Base-by-base conservation (phyloP, 1,140 invertebrate genomes). In the Rhopalosiphum padi region DNA sequence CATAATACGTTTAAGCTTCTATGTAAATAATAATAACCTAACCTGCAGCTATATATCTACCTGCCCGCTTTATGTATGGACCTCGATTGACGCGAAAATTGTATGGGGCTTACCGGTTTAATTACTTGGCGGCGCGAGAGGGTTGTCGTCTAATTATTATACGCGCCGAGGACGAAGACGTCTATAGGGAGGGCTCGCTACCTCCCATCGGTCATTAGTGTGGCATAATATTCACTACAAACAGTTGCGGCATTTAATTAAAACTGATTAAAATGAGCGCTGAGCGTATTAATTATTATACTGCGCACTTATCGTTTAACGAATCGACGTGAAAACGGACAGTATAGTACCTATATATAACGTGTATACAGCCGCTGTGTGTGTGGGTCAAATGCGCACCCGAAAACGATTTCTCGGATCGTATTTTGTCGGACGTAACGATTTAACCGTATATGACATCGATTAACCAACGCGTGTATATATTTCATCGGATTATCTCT, bases 201-300 rank as follows among this genome's bases (percentile, higher is more conserved):
- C 48, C n/a, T 89, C 48, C 48, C 87, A 35, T 89, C 87, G 87
- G 87, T 89, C 87, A 53, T 89, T 89, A 89, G 87, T 18, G 87
- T 35, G 87, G 21, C n/a, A 37, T 89, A 53, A 90, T 90, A 90
- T 60, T 41, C 8, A 41, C 25, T n/a, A 35, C 46, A n/a, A 90
- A 55, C 88, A 55, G 23, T 60, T 60, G 53, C 37, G 53, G 88
- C 11, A 41, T 60, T 60, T 60, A 90, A 90, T 90, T 90, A 90
- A 60, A 90, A 90, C 37, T 90, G 51, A 90, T 55, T 41, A 43
- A 60, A 60, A 90, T 25, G 23, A 53, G 35, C 46, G 25, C 23
- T 51, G 7, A 18, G n/a, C n/a, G 48, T 37, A 41, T 41, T 77
- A 77, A 77, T 77, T 77, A 77, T 77, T 77, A n/a, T 77, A 35